phyloP scores from a whole-genome alignment of 2,113 vertebrate genomes.

The Myrmecobius fasciatus region DNA sequence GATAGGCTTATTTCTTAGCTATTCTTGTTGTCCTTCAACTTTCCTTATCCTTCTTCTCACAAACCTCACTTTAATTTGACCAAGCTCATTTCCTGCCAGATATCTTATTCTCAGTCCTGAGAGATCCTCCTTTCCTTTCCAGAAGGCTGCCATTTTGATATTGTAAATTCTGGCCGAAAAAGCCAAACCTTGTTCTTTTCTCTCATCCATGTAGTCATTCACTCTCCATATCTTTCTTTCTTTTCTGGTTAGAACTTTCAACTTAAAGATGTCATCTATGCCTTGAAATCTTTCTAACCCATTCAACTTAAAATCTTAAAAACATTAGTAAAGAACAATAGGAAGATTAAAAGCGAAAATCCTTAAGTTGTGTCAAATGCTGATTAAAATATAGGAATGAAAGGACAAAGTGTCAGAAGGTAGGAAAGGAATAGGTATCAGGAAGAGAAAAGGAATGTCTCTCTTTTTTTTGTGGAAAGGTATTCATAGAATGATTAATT shows the following conservation, averaged over 20 bases:
- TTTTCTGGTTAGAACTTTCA: neutral
- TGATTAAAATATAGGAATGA: constrained; percentile 8
- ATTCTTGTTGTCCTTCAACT: neutral
- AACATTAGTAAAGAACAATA: neutral
- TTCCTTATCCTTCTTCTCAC: neutral
- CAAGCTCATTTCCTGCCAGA: neutral
- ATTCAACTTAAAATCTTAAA: neutral
- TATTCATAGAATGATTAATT: neutral
- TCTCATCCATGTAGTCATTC: neutral
- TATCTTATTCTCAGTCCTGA: neutral
- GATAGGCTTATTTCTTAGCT: neutral
- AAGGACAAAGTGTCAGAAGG: neutral
- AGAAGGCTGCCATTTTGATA: neutral
- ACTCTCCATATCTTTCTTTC: neutral
- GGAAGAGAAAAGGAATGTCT: constrained; percentile 49
- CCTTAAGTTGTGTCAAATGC: constrained; percentile 10
- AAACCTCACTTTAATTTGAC: neutral
- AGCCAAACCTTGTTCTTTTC: neutral
- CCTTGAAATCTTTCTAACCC: neutral
- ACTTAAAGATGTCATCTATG: neutral
- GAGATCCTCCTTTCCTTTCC: neutral
- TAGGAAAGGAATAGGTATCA: constrained; percentile 41
- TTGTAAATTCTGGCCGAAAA: neutral
- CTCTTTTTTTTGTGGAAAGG: constrained; percentile 8
- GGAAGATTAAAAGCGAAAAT: neutral